These are phyloP conservation scores for Drosophila virilis DNA, from an alignment of 1,140 invertebrate species.

Conservation along the genomic window DNA sequence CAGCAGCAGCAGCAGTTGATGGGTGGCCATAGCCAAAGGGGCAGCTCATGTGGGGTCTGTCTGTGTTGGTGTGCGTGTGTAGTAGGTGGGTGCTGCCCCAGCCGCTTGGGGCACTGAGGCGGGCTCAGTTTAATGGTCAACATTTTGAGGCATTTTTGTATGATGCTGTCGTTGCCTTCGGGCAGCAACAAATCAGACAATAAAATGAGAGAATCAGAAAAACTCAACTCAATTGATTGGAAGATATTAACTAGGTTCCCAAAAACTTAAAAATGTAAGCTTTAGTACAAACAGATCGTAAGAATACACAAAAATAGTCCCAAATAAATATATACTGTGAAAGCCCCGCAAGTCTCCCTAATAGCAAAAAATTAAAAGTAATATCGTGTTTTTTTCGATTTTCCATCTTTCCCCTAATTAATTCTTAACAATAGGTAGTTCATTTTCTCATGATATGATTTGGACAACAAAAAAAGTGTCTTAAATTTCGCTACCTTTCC, in stretches of 20 bases:
- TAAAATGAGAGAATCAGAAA: not conserved
- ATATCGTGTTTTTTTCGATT: too few relatives aligned
- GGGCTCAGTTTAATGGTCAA: conserved; percentile 34
- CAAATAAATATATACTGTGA: too few relatives aligned
- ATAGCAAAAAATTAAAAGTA: too few relatives aligned
- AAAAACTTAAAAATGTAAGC: too few relatives aligned
- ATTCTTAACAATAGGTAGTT: too few relatives aligned
- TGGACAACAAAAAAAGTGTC: too few relatives aligned
- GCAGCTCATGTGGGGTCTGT: not conserved
- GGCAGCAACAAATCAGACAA: conserved; percentile 2
- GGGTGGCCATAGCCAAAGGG: conserved; percentile 5
- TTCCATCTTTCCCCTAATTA: too few relatives aligned
- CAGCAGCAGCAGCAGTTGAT: conserved; percentile 4
- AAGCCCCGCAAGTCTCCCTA: too few relatives aligned
- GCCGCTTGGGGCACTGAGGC: not conserved
- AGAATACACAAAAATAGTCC: too few relatives aligned
- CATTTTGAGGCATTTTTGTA: conserved; percentile 36
- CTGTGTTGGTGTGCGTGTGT: conserved; percentile 3
- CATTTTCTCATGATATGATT: too few relatives aligned
- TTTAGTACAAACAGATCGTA: not conserved
- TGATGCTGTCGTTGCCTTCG: not conserved
- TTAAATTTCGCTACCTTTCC: not conserved
- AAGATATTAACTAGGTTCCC: too few relatives aligned
- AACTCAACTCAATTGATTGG: not conserved
- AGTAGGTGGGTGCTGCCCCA: not conserved